phyloP scores from a whole-genome alignment of 2,888 invertebrate genomes.

The Drosophila yooni region DNA sequence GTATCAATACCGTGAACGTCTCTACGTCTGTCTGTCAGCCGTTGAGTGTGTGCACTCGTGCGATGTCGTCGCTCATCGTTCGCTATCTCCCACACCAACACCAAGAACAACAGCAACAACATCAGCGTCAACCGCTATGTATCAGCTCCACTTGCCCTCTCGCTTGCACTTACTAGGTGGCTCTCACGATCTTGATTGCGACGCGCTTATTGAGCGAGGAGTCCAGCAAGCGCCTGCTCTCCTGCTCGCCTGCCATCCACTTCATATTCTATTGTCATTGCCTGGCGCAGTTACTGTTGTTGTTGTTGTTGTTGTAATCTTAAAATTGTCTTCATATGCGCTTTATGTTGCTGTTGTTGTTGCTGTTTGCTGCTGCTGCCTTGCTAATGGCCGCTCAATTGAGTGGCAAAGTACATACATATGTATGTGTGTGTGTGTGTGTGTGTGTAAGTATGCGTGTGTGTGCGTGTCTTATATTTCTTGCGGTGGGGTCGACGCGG shows the following conservation, averaged over 20 bases:
- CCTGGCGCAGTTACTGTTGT: conserved; percentile 37
- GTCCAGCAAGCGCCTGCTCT: conserved; percentile 28
- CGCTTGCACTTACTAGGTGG: conserved; percentile 16
- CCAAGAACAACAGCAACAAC: conserved; percentile 33
- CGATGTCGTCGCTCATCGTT: conserved; percentile 59
- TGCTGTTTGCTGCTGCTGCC: conserved; percentile 48
- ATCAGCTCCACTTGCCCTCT: conserved; percentile 49
- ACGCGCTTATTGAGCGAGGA: conserved; percentile 54
- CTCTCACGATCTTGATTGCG: conserved; percentile 46
- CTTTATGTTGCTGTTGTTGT: conserved; percentile 35
- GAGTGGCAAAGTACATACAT: conserved; percentile 75
- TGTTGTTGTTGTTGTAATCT: conserved; percentile 74
- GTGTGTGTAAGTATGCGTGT: conserved; percentile 8
- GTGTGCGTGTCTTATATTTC: conserved; percentile 43
- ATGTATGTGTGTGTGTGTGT: conserved; percentile 6
- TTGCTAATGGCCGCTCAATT: conserved; percentile 79
- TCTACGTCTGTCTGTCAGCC: conserved; percentile 37
- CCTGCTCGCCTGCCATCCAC: conserved; percentile 44
- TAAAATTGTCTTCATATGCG: conserved; percentile 75
- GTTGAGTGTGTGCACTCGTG: conserved; percentile 58
- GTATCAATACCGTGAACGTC: conserved; percentile 57
- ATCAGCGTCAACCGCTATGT: conserved; percentile 26
- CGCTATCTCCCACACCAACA: conserved; percentile 63
- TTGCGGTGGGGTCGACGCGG: conserved; percentile 58
- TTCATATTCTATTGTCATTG: conserved; percentile 79